These are phyloP conservation scores for Sigmodon hispidus DNA, from an alignment of 2,113 vertebrate genomes.

Conservation along the genomic window DNA sequence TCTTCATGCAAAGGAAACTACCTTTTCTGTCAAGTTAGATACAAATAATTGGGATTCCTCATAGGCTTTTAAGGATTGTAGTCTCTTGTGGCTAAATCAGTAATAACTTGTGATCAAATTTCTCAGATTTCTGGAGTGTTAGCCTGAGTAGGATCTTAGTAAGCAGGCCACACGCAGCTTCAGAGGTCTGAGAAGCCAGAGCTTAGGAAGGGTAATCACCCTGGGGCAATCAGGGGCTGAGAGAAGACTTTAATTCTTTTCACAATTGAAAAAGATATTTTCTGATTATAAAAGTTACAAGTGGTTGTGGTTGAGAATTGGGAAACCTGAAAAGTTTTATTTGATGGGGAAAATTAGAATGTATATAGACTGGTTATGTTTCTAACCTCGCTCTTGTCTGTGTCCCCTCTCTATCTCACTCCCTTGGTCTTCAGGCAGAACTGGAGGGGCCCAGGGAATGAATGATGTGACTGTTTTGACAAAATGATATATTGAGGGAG, in stretches of 20 bases:
- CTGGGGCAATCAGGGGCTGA: conserved; percentile 15
- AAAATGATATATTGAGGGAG: neutral
- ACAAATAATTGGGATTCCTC: conserved; percentile 56
- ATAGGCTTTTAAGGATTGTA: conserved; percentile 48
- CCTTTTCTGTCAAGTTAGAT: conserved; percentile 82
- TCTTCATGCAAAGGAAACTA: conserved; percentile 44
- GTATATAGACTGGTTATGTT: neutral
- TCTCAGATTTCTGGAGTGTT: conserved; percentile 63
- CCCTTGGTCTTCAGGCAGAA: neutral
- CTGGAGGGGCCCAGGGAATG: neutral
- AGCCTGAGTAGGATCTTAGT: conserved; percentile 38
- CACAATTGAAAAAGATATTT: conserved; percentile 47
- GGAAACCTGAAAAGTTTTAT: conserved; percentile 36
- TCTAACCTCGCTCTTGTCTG: neutral
- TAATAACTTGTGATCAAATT: conserved; percentile 61
- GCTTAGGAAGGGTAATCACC: conserved; percentile 41
- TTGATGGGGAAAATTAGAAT: conserved; percentile 49
- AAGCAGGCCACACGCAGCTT: conserved; percentile 22
- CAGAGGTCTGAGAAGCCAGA: conserved; percentile 44
- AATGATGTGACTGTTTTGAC: neutral
- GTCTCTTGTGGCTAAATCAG: conserved; percentile 65
- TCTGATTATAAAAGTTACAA: conserved; percentile 48
- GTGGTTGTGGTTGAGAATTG: conserved; percentile 30
- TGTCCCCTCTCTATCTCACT: neutral
- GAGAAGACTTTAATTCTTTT: conserved; percentile 55